Conservation (phyloP, 2,888 invertebrate genomes). For the Meloe dianella region DNA sequence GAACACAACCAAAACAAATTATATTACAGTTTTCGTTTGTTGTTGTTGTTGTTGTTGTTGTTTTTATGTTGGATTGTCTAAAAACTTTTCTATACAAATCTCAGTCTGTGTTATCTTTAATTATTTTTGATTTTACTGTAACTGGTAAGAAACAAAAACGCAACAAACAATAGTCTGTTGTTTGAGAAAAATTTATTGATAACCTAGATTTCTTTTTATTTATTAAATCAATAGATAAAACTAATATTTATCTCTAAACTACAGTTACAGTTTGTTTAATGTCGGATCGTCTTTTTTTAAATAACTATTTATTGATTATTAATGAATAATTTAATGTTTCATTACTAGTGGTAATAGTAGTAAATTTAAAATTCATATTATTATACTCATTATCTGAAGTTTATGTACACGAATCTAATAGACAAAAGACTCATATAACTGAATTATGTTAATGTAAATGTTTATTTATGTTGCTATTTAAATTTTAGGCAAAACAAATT, state of each 20-base stretch:
- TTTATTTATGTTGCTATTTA: not conserved
- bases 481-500: not conserved
- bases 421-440: not conserved
- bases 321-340: not conserved
- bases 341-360: not conserved
- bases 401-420: not conserved
- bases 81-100: not conserved
- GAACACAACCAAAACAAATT: not conserved
- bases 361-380: not conserved
- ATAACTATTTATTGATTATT: not conserved
- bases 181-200: conserved; percentile 1
- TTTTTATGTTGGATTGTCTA: too few relatives aligned
- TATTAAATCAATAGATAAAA: conserved; percentile 1
- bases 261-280: not conserved
- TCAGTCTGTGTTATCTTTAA: not conserved
- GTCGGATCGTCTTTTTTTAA: not conserved
- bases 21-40: not conserved
- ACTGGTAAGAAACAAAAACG: not conserved
- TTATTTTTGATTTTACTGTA: not conserved
- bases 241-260: not conserved
- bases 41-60: too few relatives aligned
- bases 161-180: conserved; percentile 2
- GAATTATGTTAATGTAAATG: not conserved
- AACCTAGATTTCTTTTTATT: not conserved
- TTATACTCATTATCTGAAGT: not conserved